phyloP scores from a whole-genome alignment of 2,113 vertebrate species.

The Malurus elegans region DNA sequence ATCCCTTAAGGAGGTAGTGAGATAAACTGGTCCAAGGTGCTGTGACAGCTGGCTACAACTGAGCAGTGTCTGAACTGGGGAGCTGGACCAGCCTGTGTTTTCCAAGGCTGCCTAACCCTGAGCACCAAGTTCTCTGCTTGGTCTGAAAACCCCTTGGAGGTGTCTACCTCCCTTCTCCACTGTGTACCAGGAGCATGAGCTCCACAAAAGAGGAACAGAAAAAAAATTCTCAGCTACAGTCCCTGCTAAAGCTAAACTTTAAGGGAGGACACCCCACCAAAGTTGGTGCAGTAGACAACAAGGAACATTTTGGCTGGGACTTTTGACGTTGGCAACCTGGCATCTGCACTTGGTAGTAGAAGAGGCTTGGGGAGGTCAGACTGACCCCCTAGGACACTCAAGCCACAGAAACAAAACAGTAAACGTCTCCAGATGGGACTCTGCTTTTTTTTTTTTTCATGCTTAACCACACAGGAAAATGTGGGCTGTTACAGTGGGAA shows the following conservation, averaged over 20 bases:
- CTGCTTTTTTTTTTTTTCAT: rapidly evolving
- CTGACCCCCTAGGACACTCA: neutral
- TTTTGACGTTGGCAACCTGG: neutral
- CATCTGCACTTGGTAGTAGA: neutral
- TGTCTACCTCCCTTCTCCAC: neutral
- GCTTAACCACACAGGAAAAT: conserved; percentile 12
- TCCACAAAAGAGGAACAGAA: neutral
- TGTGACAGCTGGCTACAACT: neutral
- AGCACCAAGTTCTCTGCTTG: neutral
- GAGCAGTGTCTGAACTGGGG: neutral
- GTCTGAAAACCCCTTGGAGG: neutral
- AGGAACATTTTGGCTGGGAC: neutral
- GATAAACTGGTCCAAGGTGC: neutral
- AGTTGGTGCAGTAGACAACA: neutral
- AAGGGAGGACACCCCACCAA: neutral
- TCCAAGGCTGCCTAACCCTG: neutral
- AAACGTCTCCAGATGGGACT: neutral
- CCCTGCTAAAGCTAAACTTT: neutral
- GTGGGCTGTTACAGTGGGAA: neutral
- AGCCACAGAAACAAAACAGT: neutral
- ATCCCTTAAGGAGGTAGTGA: neutral
- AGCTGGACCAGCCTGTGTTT: neutral
- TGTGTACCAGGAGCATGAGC: neutral
- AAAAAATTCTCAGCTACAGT: neutral
- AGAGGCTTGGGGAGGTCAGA: neutral